A percentile compares a stretch with the other conserved stretches of the same genome.
Evolutionary conservation across 2,888 invertebrate genomes (phyloP).

Genomic region (Vandiemenella viatica): DNA sequence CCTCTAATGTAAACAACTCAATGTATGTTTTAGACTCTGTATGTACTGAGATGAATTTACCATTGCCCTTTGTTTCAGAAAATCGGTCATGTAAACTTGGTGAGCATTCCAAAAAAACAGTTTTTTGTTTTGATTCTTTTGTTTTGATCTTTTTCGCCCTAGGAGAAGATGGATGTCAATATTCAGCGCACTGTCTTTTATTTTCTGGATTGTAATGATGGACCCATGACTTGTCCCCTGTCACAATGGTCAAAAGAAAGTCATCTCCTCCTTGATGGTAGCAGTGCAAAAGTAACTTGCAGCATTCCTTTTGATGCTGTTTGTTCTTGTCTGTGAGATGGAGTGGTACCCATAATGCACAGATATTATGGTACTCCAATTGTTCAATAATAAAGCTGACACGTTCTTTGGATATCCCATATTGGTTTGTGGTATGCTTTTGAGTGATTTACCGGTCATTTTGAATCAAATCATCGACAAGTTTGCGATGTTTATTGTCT

Average conservation of each 20-base stretch:
- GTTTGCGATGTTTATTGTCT: too few species aligned
- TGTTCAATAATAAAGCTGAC: neutral
- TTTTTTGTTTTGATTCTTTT: neutral
- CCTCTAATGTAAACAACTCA: too few species aligned
- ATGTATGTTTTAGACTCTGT: too few species aligned
- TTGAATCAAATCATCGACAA: too few species aligned
- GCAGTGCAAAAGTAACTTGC: neutral
- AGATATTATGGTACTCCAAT: neutral
- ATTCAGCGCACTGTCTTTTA: neutral
- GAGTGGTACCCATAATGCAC: neutral
- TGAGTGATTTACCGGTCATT: too few species aligned
- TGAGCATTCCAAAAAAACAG: too few species aligned
- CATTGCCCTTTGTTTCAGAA: too few species aligned
- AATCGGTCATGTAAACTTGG: too few species aligned
- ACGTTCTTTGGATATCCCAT: conserved; percentile 14
- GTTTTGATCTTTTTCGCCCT: neutral
- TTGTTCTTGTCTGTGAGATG: neutral
- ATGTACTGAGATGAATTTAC: too few species aligned
- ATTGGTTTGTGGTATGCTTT: neutral
- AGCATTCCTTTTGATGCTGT: neutral
- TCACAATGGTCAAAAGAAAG: neutral
- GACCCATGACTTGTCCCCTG: neutral
- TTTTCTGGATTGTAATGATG: neutral
- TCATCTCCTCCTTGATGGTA: neutral
- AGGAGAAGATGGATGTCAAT: neutral